Percentiles rank a stretch among this genome's conserved stretches.
phyloP scores from a whole-genome alignment of 1,140 invertebrate species.

The Drosophila sucinea region DNA sequence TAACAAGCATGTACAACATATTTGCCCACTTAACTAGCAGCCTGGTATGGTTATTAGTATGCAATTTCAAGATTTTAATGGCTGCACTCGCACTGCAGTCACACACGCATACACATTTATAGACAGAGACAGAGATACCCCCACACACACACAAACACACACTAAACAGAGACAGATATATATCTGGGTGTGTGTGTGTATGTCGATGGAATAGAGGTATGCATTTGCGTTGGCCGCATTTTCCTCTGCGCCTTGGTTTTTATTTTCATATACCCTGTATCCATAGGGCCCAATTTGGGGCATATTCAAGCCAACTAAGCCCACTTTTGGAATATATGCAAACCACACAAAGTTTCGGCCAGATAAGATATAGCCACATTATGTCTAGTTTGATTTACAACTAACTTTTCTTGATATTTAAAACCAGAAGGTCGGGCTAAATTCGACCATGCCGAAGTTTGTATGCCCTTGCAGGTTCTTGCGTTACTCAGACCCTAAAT shows the following conservation, averaged over 20 bases:
- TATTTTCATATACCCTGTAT: background rate
- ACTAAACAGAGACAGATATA: slow-evolving; percentile 17
- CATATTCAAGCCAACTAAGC: no score
- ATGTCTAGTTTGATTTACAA: no score
- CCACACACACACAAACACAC: slow-evolving; percentile 1
- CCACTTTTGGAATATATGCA: no score
- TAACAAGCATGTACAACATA: slow-evolving; percentile 80
- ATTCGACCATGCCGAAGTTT: no score
- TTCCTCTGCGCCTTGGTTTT: slow-evolving; percentile 30
- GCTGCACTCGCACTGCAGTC: slow-evolving; percentile 58
- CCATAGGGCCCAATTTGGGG: background rate
- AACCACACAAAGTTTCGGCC: no score
- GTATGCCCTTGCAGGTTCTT: no score
- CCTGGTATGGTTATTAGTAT: slow-evolving; percentile 70
- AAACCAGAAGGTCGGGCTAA: no score
- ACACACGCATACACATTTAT: slow-evolving; percentile 31
- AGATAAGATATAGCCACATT: no score
- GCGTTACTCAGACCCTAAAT: no score
- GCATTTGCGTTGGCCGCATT: slow-evolving; percentile 55
- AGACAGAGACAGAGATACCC: slow-evolving; percentile 4
- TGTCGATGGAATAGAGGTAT: background rate
- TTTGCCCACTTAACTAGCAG: slow-evolving; percentile 75
- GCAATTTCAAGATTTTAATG: slow-evolving; percentile 80
- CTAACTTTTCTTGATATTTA: no score
- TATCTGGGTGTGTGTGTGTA: background rate